These are phyloP conservation scores for Thamnophis elegans DNA, from an alignment of 2,797 vertebrate species.

Conservation along the genomic window DNA sequence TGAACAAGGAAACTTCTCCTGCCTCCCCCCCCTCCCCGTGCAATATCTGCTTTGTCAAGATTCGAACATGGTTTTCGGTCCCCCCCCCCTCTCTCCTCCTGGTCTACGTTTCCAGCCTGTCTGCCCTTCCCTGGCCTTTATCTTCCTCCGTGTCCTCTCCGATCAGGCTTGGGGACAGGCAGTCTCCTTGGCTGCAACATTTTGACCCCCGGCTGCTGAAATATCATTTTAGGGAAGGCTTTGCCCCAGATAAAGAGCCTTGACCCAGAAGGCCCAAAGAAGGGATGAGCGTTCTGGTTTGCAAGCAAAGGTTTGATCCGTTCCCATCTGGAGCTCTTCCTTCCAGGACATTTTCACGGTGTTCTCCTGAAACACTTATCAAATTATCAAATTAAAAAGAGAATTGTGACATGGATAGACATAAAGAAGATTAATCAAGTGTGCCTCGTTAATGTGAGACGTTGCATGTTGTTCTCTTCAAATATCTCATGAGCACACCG, in stretches of 20 bases:
- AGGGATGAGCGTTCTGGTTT: slow-evolving; percentile 65
- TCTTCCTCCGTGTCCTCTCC: slow-evolving; percentile 69
- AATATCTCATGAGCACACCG: neutral
- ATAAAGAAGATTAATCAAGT: neutral
- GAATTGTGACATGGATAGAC: neutral
- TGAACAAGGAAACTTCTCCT: neutral
- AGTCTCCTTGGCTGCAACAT: slow-evolving; percentile 68
- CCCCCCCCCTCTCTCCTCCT: slow-evolving; percentile 46
- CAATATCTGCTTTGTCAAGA: neutral
- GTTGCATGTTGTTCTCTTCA: too few species aligned
- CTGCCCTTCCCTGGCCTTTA: slow-evolving; percentile 62
- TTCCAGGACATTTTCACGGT: slow-evolving; percentile 55
- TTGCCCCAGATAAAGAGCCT: slow-evolving; percentile 66
- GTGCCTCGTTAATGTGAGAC: neutral
- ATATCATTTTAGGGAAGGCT: slow-evolving; percentile 67
- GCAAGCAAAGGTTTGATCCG: slow-evolving; percentile 59
- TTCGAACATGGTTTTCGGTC: neutral
- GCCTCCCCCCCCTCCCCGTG: neutral
- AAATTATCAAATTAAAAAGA: neutral
- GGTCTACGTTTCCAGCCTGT: slow-evolving; percentile 39
- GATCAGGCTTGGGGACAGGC: slow-evolving; percentile 55
- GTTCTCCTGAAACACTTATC: slow-evolving; percentile 35
- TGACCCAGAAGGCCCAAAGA: slow-evolving; percentile 69
- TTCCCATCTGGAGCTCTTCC: slow-evolving; percentile 57
- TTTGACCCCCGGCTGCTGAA: slow-evolving; percentile 65